Conservation (phyloP, 2,888 invertebrate genomes). For the Galeruca laticollis region DNA sequence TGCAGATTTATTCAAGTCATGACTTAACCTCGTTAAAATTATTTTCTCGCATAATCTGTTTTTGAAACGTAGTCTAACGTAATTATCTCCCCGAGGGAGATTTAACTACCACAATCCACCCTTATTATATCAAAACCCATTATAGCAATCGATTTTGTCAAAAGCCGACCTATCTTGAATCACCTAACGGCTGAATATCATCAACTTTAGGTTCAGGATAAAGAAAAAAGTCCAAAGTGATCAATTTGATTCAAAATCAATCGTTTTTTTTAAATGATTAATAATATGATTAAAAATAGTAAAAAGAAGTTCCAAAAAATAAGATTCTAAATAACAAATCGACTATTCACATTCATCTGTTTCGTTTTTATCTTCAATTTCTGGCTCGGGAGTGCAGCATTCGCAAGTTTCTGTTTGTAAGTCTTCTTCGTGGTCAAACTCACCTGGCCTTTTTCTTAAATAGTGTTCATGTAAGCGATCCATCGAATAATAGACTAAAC, state of each 20-base stretch:
- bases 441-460: conserved; percentile 30
- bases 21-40: too few relatives aligned
- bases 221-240: too few relatives aligned
- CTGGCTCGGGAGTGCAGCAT: background rate
- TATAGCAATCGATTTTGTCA: background rate
- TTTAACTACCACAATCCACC: background rate
- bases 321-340: background rate
- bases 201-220: too few relatives aligned
- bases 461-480: conserved; percentile 20
- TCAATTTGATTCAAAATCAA: too few relatives aligned
- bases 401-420: background rate
- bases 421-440: conserved; percentile 36
- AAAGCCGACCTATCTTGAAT: background rate
- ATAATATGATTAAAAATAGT: background rate
- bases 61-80: background rate
- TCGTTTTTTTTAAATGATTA: too few relatives aligned
- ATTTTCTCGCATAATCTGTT: background rate
- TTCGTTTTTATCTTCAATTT: background rate
- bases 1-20: too few relatives aligned
- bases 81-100: background rate
- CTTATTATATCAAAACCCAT: background rate
- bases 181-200: background rate
- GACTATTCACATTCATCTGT: conserved; percentile 12
- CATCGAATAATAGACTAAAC: conserved; percentile 15
- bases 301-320: background rate